Conservation (phyloP, 2,797 vertebrate species). For the Rhabdomys pumilio region DNA sequence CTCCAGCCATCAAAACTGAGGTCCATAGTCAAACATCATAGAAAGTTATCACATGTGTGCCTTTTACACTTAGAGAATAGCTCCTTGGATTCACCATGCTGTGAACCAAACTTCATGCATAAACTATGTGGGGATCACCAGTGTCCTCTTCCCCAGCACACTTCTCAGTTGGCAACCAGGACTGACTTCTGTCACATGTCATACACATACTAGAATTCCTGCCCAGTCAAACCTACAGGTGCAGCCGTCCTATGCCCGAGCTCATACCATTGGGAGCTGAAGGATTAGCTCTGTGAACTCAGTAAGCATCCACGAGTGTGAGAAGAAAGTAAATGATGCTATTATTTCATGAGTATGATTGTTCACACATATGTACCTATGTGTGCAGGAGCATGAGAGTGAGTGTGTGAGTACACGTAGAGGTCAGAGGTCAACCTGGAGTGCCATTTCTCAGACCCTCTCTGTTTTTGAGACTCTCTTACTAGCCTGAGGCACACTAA, state of each 20-base stretch:
- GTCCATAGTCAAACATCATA: background rate
- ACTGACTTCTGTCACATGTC: background rate
- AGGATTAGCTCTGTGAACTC: background rate
- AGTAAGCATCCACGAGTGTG: background rate
- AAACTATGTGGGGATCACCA: background rate
- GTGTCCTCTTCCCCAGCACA: too few species aligned
- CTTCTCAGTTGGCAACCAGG: background rate
- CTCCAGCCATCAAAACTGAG: background rate
- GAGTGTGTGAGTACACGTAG: background rate
- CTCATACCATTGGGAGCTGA: background rate
- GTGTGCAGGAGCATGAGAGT: background rate
- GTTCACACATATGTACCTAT: background rate
- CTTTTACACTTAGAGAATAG: background rate
- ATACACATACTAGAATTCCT: background rate
- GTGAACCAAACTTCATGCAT: background rate
- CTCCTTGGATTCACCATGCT: background rate
- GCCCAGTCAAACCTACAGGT: background rate
- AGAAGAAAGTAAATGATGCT: background rate
- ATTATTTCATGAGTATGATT: too few species aligned
- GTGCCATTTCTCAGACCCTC: background rate
- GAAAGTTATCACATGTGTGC: background rate
- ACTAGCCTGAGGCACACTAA: background rate
- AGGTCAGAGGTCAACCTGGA: background rate
- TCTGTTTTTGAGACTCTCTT: background rate
- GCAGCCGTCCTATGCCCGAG: background rate